These are phyloP conservation scores for Pangasius krempfi DNA, from an alignment of 2,797 vertebrate species.

Conservation along the genomic window DNA sequence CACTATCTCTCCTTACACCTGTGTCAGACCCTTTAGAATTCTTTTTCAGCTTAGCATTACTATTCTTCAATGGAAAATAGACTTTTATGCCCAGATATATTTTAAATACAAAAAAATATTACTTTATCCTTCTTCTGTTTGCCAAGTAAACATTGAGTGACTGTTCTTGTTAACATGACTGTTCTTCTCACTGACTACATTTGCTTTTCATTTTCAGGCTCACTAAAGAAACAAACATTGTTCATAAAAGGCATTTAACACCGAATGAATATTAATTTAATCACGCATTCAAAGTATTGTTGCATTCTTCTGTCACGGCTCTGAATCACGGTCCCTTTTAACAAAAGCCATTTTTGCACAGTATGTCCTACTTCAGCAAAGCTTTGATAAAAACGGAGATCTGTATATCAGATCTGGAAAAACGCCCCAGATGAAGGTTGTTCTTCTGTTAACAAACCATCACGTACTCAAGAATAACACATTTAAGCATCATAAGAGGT, in stretches of 20 bases:
- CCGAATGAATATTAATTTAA: conserved; percentile 38
- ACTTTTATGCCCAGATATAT: not conserved
- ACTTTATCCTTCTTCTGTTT: conserved; percentile 17
- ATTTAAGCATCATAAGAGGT: conserved; percentile 33
- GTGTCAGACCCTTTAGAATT: not conserved
- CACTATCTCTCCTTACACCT: conserved; percentile 41
- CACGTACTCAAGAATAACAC: conserved; percentile 38
- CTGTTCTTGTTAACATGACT: conserved; percentile 39
- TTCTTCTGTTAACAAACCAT: conserved; percentile 53
- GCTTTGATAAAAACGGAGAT: conserved; percentile 25
- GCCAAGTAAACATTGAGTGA: conserved; percentile 12
- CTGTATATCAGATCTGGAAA: conserved; percentile 7
- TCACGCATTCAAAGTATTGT: conserved; percentile 15
- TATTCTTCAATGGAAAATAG: not conserved
- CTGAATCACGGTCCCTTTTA: conserved; percentile 24
- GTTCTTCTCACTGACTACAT: conserved; percentile 39
- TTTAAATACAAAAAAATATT: not conserved
- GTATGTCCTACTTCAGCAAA: not conserved
- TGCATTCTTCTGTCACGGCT: conserved; percentile 16
- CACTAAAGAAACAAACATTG: conserved; percentile 5
- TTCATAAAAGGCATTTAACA: conserved; percentile 31
- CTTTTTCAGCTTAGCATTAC: not conserved
- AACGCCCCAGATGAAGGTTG: conserved; percentile 36
- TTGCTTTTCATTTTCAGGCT: conserved; percentile 38
- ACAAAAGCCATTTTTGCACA: conserved; percentile 36